Evolutionary conservation across 2,888 invertebrate genomes (phyloP).

Genomic region (Geophilus truncorum): DNA sequence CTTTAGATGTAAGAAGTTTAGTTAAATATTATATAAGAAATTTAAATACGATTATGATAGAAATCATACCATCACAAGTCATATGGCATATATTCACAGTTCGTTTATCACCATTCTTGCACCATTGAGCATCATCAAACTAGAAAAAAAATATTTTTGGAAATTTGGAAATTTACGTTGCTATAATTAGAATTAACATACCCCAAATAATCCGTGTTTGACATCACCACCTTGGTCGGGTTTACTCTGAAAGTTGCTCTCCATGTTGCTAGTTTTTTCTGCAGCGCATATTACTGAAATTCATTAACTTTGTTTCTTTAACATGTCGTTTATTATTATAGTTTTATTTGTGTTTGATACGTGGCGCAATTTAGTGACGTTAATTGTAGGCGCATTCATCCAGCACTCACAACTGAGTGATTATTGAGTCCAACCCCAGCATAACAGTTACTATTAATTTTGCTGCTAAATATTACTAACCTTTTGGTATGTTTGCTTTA

Average conservation of each 20-base stretch:
- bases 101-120: neutral
- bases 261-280: neutral
- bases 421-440: too few relatives aligned
- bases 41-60: too few relatives aligned
- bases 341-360: too few relatives aligned
- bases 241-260: neutral
- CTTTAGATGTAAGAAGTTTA: too few relatives aligned
- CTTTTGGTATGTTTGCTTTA: neutral
- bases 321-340: too few relatives aligned
- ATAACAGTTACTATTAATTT: too few relatives aligned
- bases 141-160: neutral
- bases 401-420: too few relatives aligned
- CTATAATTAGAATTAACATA: neutral
- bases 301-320: too few relatives aligned
- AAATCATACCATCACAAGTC: neutral
- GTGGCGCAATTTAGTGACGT: too few relatives aligned
- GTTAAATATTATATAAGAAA: too few relatives aligned
- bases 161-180: neutral
- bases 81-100: neutral
- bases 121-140: neutral
- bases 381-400: too few relatives aligned
- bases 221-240: neutral
- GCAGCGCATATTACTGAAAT: neutral
- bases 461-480: neutral
- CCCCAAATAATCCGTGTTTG: neutral